These are phyloP conservation scores for Forbesichthys papilliferus DNA, from an alignment of 2,113 vertebrate genomes.

Conservation along the genomic window DNA sequence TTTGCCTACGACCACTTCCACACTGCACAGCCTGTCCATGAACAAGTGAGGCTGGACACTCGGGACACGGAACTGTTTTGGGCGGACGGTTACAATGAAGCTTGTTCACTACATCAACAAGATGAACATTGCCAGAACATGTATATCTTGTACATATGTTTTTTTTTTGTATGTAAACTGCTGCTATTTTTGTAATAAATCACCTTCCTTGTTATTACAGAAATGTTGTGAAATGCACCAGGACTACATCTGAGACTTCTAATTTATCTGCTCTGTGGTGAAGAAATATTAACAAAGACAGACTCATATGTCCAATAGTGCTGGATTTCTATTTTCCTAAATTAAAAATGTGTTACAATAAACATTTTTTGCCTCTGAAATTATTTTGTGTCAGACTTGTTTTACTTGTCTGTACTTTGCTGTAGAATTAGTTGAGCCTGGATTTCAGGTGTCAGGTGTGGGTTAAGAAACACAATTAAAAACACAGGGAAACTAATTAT, in stretches of 20 bases:
- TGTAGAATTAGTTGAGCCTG: neutral
- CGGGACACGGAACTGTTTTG: constrained; percentile 25
- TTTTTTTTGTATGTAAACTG: constrained; percentile 46
- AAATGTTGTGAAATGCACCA: constrained; percentile 47
- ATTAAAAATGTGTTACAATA: constrained; percentile 72
- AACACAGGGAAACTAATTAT: constrained; percentile 3
- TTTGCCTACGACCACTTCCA: constrained; percentile 66
- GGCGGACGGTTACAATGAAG: constrained; percentile 5
- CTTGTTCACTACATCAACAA: constrained; percentile 13
- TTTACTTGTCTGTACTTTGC: neutral
- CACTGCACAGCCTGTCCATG: constrained; percentile 74
- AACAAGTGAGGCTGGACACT: constrained; percentile 66
- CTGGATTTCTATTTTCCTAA: constrained; percentile 70
- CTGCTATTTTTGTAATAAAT: constrained; percentile 63
- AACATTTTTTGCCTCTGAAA: constrained; percentile 27
- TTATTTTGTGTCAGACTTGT: constrained; percentile 4
- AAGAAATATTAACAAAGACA: constrained; percentile 42
- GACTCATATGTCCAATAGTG: constrained; percentile 49
- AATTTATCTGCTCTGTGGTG: constrained; percentile 57
- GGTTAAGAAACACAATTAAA: constrained; percentile 8
- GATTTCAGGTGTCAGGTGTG: neutral
- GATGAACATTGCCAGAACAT: constrained; percentile 35
- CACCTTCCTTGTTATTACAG: constrained; percentile 42
- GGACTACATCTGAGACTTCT: constrained; percentile 45
- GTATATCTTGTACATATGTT: constrained; percentile 65